Conservation (phyloP, 2,797 vertebrate genomes). For the Cirrhinus mrigala region DNA sequence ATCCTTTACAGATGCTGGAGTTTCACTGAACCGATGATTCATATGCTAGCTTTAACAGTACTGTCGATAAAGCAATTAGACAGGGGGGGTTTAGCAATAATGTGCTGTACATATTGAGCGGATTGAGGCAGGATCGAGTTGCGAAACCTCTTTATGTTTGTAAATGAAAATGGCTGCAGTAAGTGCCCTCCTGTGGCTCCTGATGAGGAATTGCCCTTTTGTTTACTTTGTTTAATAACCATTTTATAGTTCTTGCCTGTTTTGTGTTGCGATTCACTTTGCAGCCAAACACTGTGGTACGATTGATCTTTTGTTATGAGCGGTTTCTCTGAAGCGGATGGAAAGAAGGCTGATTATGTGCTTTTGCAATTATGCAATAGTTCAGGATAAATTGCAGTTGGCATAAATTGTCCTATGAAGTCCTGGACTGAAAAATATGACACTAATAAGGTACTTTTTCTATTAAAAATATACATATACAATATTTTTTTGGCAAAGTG, state of each 20-base stretch:
- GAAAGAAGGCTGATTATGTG: not conserved
- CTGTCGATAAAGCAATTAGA: not conserved
- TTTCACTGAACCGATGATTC: not conserved
- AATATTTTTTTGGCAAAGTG: not conserved
- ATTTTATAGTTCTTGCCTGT: slow-evolving; percentile 45
- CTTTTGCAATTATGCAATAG: slow-evolving; percentile 3
- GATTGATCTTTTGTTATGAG: slow-evolving; percentile 23
- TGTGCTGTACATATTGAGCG: not conserved
- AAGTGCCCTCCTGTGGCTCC: not conserved
- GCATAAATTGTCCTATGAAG: not conserved
- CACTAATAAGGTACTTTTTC: not conserved
- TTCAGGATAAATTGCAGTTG: not conserved
- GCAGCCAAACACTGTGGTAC: slow-evolving; percentile 15
- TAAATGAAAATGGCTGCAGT: slow-evolving; percentile 29
- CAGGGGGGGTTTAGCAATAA: not conserved
- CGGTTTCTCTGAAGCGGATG: slow-evolving; percentile 14
- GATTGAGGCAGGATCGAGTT: not conserved
- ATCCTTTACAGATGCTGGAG: not conserved
- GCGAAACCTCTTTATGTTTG: not conserved
- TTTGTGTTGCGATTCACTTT: slow-evolving; percentile 49
- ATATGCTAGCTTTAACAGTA: not conserved
- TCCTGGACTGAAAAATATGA: not conserved
- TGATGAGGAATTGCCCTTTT: slow-evolving; percentile 14
- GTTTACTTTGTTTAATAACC: slow-evolving; percentile 32
- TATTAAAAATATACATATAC: not conserved